Percentiles rank a stretch among this genome's conserved stretches.
Evolutionary conservation across 1,140 invertebrate species (phyloP).

Genomic region (Drusus annulatus): DNA sequence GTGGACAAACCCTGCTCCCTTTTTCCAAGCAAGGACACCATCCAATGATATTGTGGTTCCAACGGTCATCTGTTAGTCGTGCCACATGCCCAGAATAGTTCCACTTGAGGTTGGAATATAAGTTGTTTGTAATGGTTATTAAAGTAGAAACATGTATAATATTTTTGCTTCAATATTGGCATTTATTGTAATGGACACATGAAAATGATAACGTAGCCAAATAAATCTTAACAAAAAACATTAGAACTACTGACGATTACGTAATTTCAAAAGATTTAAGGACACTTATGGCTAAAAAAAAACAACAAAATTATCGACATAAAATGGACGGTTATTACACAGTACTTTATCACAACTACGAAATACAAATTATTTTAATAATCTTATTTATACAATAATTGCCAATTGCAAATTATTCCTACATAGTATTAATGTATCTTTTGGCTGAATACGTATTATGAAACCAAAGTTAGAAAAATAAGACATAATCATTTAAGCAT

Average conservation of each 20-base stretch:
- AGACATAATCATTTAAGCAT: neutral
- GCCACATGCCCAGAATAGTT: too few species aligned
- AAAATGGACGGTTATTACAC: slow-evolving; percentile 43
- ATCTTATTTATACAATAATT: neutral
- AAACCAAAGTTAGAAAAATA: neutral
- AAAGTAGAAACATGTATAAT: too few species aligned
- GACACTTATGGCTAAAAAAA: neutral
- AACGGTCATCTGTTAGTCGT: too few species aligned
- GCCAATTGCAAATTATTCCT: neutral
- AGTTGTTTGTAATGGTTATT: too few species aligned
- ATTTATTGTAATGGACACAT: neutral
- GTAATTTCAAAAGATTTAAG: neutral
- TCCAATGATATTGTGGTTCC: too few species aligned
- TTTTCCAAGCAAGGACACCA: too few species aligned
- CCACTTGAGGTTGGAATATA: too few species aligned
- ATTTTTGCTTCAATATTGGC: too few species aligned
- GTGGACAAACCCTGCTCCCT: too few species aligned
- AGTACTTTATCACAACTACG: slow-evolving; percentile 37
- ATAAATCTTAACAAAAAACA: too few species aligned
- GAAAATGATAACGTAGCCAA: too few species aligned
- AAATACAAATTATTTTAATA: slow-evolving; percentile 3
- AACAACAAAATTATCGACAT: slow-evolving; percentile 1
- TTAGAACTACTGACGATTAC: too few species aligned
- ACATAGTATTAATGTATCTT: neutral
- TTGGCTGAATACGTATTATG: neutral